Conservation (phyloP, 2,797 vertebrate genomes). For the Sternotherus odoratus region DNA sequence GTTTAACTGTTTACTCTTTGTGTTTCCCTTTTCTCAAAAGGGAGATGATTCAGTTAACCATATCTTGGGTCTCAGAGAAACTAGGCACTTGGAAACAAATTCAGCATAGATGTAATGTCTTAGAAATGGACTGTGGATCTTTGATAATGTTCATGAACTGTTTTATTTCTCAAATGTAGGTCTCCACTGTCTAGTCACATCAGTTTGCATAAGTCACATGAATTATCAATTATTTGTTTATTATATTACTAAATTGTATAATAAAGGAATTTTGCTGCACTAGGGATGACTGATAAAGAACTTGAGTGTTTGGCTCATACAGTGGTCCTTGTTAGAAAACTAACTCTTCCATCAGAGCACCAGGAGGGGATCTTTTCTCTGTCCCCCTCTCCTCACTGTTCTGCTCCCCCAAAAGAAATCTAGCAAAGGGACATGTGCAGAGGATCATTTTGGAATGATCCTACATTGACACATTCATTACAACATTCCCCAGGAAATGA, state of each 20-base stretch:
- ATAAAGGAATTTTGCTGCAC: not conserved
- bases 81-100: not conserved
- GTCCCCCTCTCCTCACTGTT: accelerated
- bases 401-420: not conserved
- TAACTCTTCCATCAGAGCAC: not conserved
- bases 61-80: not conserved
- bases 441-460: not conserved
- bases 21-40: not conserved
- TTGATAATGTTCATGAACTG: not conserved
- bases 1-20: not conserved
- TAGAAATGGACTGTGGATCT: not conserved
- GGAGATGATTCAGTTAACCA: not conserved
- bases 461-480: not conserved
- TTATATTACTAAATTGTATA: not conserved
- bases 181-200: not conserved
- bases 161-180: not conserved
- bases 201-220: not conserved
- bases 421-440: not conserved
- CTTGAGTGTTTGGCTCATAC: not conserved
- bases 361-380: not conserved
- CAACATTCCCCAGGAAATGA: not conserved
- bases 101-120: not conserved
- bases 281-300: not conserved
- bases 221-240: not conserved
- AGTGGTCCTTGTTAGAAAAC: not conserved